Conservation (phyloP, 2,113 vertebrate genomes). For the Himantopus leucocephalus region DNA sequence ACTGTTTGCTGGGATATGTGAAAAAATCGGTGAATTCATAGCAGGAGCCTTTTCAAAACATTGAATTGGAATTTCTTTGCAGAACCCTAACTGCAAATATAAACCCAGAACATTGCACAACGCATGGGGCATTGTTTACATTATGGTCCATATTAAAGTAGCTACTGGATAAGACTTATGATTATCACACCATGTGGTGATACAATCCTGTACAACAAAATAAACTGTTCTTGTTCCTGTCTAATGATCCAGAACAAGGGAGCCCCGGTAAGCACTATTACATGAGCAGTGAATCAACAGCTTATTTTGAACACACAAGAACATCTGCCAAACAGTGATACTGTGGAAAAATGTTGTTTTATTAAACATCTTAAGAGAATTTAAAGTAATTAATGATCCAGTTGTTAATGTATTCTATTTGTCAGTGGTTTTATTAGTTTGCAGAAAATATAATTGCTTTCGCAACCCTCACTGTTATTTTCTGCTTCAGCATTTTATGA, state of each 20-base stretch:
- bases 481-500: background rate
- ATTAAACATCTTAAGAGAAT: background rate
- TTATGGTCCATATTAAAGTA: background rate
- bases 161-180: background rate
- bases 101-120: background rate
- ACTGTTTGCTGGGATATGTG: accelerated
- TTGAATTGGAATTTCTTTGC: background rate
- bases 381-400: background rate
- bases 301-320: background rate
- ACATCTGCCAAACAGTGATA: background rate
- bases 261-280: background rate
- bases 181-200: background rate
- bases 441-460: background rate
- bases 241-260: background rate
- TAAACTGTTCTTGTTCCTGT: background rate
- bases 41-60: background rate
- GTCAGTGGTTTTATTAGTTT: background rate
- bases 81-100: background rate
- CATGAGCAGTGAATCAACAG: background rate
- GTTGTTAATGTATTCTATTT: background rate
- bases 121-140: background rate
- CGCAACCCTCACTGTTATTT: background rate
- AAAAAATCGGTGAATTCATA: background rate
- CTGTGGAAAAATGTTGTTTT: background rate
- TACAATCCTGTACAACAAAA: background rate